Evolutionary conservation across 1,140 invertebrate species (phyloP), one percentile per base, ranked within the genome.

Genomic region (Pogonus chalceus): DNA sequence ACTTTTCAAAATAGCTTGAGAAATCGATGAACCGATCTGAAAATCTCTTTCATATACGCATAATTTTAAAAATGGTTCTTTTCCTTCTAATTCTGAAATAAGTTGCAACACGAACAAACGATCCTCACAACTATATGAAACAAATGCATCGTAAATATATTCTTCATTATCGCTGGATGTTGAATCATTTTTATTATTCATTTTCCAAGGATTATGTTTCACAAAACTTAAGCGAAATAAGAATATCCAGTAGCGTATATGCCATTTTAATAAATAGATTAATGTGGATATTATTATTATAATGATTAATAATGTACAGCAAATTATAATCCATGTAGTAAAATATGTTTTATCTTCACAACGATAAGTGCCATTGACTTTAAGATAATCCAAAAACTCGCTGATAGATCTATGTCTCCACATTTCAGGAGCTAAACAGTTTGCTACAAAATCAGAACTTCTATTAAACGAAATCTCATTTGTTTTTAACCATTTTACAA

Each of bases 81-180:
- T 60, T 2, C 72, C 69, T 63, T 84, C 82, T 39, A 85, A 58
- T 54, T 76, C 71, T 7, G 66, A 63, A 21, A 82, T 71, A 57
- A 84, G 68, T 20, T 75, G 65, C 1, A 76, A 60, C 2, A 84
- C 77, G 63, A 81, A 83, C 26, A 76, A 69, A 54, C 75, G 68
- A 58, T 85, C 81, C 57, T 81, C 75, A 52, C 72, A 76, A 57
- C 78, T 79, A 60, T 84, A 84, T 0, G 79, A 82, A 2, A 85
- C 75, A 60, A 84, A 84, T 1, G 81, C 81, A 58, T 85, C 83
- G 59, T 78, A 85, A 49, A 71, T 69, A 51, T 75, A 80, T 21
- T 65, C 60, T 1, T 57, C 66, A 2, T 58, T 56, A 14, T 59
- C 58, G 9, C 18, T 43, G 9, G 18, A 43, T 18, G 9, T 43